These are phyloP conservation scores for Acanthacorydalis orientalis DNA, from an alignment of 2,888 invertebrate species.

Conservation along the genomic window DNA sequence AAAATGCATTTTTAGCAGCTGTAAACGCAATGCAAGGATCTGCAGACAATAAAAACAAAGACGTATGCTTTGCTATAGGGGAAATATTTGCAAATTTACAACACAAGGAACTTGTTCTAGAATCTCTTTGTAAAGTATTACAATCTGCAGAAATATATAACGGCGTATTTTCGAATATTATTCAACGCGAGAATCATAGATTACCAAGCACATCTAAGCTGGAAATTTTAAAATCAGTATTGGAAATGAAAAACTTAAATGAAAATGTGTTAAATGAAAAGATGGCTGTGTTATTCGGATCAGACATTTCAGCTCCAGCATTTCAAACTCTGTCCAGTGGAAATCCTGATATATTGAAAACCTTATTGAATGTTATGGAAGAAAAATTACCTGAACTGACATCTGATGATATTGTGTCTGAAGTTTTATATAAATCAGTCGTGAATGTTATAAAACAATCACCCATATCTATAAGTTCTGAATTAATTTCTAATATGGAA, in stretches of 20 bases:
- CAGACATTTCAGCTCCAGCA: neutral
- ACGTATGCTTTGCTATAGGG: slow-evolving; percentile 21
- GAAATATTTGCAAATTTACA: slow-evolving; percentile 20
- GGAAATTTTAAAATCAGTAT: slow-evolving; percentile 40
- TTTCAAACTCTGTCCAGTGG: neutral
- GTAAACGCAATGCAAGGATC: slow-evolving; percentile 25
- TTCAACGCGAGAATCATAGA: slow-evolving; percentile 31
- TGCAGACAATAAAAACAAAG: slow-evolving; percentile 23
- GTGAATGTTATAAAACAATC: neutral
- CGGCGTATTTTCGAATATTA: slow-evolving; percentile 16
- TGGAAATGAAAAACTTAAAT: slow-evolving; percentile 31
- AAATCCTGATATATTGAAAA: neutral
- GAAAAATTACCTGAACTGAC: no score
- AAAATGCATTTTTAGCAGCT: slow-evolving; percentile 23
- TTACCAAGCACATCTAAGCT: slow-evolving; percentile 37
- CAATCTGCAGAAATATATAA: slow-evolving; percentile 21
- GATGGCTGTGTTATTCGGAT: slow-evolving; percentile 40
- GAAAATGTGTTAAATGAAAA: slow-evolving; percentile 43
- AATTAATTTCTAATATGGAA: neutral
- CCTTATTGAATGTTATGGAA: no score
- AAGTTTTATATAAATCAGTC: no score
- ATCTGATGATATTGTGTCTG: no score
- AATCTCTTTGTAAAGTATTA: slow-evolving; percentile 20
- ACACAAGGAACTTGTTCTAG: slow-evolving; percentile 16
- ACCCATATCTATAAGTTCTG: neutral